A percentile compares a stretch with the other conserved stretches of the same genome.
These are phyloP conservation scores for Nothocercus nigrocapillus DNA, from an alignment of 2,113 vertebrate genomes.

Conservation along the genomic window DNA sequence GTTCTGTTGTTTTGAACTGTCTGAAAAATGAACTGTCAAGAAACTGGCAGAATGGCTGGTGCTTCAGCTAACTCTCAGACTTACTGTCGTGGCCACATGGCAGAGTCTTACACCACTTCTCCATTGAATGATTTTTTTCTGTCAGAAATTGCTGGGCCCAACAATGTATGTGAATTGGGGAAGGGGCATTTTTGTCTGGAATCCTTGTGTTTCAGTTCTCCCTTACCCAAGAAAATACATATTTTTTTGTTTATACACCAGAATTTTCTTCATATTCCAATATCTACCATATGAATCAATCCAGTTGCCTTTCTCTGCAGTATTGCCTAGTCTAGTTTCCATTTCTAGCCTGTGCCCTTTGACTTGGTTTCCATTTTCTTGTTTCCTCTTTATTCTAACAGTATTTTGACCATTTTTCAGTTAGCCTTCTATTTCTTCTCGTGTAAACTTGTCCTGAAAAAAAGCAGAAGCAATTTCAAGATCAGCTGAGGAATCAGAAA, in stretches of 20 bases:
- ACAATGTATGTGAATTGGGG: neutral
- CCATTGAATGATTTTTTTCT: neutral
- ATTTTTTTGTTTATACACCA: neutral
- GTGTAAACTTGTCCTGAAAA: neutral
- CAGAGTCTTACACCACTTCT: neutral
- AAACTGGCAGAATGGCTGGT: neutral
- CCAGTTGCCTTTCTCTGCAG: neutral
- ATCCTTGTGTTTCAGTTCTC: neutral
- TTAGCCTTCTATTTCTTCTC: neutral
- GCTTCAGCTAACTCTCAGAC: neutral
- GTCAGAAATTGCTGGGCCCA: neutral
- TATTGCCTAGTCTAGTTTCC: neutral
- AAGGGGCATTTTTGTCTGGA: neutral
- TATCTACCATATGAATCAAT: neutral
- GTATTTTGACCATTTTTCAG: neutral
- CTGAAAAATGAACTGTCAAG: neutral
- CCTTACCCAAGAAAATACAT: neutral
- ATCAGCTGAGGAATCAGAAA: rapidly evolving
- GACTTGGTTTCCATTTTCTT: neutral
- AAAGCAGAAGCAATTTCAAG: neutral
- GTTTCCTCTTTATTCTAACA: neutral
- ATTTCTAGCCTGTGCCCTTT: neutral
- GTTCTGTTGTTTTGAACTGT: neutral
- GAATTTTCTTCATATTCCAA: neutral
- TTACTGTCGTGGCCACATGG: neutral